Base-by-base conservation (phyloP, 2,797 vertebrate genomes). In the Arctocebus calabarensis region DNA sequence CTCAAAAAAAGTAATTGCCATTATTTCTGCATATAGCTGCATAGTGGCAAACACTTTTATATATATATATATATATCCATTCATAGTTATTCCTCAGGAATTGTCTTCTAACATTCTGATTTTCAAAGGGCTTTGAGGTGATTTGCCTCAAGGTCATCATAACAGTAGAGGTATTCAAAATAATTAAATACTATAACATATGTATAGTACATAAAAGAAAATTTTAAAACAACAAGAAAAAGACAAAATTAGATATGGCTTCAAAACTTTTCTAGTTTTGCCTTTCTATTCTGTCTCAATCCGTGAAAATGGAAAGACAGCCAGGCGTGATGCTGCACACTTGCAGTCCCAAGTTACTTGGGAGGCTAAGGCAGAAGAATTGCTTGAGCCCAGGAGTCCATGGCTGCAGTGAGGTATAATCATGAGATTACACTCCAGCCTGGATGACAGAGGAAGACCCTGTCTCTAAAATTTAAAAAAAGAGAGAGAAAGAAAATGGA, bases 111-210 rank as follows among this genome's bases (percentile, higher is more conserved):
- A n/a, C n/a, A 32, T 57, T 77, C 43, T 22, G 25, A 25, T 85
- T 83, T 91, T 93, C 59, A 57, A 89, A 94, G 32, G 17, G 8
- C 61, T 94, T 84, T 84, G 23, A 95, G 16, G 32, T 92, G 86
- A 81, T 88, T 96, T 94, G 17, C 66, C 66, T 62, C 40, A 88
- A 73, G 25, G 27, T 89, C n/a, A 20, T 77, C 25, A 10, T 62
- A 71, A 77, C 11, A 90, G 22, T 83, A 37, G 45, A n/a, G 29
- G 5, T 68, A 48, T 94, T 92, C 59, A 95, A 23, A 87, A 29
- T 89, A 88, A 95, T 43, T n/a, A n/a, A 14, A 66, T n/a, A n/a
- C 62, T 66, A 66, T 66, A 8, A 66, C 32, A n/a, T 64, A 64
- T 66, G 62, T 66, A 66, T 16, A 66, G 32, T 66, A 66, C 29